These are phyloP conservation scores for Rhopilema esculentum DNA, from an alignment of 30 jellyfish, hydroid and myxozoan genomes.

Conservation along the genomic window DNA sequence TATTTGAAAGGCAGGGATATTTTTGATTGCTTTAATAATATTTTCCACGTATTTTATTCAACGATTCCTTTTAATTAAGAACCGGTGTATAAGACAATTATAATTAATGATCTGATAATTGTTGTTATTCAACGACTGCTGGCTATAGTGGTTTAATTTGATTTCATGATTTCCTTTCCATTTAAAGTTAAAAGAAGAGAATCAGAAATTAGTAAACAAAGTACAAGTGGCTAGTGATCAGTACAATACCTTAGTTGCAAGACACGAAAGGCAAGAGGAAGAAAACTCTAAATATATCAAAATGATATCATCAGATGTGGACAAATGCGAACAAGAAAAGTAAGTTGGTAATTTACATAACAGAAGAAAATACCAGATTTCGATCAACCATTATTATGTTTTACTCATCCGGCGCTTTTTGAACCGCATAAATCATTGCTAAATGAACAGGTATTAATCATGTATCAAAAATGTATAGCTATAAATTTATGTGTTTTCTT, in stretches of 20 bases:
- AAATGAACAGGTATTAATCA: too few species aligned
- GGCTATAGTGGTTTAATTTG: background rate
- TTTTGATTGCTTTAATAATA: too few species aligned
- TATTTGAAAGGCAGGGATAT: too few species aligned
- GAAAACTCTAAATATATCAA: slow-evolving; percentile 61
- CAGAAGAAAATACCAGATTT: background rate
- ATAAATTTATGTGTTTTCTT: too few species aligned
- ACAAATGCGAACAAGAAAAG: slow-evolving; percentile 61
- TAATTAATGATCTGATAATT: background rate
- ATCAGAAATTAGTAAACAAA: slow-evolving; percentile 28
- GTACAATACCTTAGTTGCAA: slow-evolving; percentile 58
- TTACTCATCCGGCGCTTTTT: too few species aligned
- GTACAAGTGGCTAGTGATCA: slow-evolving; percentile 41
- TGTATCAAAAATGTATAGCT: too few species aligned
- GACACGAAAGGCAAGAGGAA: slow-evolving; percentile 75
- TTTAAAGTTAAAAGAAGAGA: slow-evolving; percentile 53
- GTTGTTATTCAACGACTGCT: background rate
- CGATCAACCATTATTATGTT: background rate
- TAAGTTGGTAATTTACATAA: slow-evolving; percentile 13
- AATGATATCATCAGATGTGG: slow-evolving; percentile 67
- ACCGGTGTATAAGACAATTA: background rate
- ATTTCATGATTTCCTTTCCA: background rate
- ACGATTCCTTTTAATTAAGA: too few species aligned
- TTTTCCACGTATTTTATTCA: too few species aligned
- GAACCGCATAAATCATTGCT: too few species aligned